Conservation (phyloP, 1,140 invertebrate genomes). For the Papilio aristodemus region DNA sequence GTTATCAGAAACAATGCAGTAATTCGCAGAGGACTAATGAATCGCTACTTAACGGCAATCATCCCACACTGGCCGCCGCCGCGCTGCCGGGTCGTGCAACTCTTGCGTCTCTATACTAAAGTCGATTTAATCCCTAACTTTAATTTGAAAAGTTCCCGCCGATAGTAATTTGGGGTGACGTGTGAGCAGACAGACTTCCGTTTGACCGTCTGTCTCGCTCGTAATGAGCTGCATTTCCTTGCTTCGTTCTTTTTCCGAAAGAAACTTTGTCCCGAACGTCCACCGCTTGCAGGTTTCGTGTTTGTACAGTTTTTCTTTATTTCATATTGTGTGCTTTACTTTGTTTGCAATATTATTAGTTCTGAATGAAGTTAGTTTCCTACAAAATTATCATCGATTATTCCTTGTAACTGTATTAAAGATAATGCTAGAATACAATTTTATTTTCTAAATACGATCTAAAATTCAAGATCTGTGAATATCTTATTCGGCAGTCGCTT, state of each 20-base stretch:
- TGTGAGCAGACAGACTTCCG: constrained; percentile 45
- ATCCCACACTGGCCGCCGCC: constrained; percentile 7
- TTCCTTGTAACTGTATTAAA: too few relatives aligned
- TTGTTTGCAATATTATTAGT: background rate
- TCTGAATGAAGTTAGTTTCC: constrained; percentile 3
- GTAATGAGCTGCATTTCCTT: constrained; percentile 50
- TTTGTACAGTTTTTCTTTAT: constrained; percentile 2
- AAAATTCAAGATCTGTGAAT: too few relatives aligned
- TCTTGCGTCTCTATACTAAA: constrained; percentile 38
- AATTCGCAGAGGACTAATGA: background rate
- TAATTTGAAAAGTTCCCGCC: constrained; percentile 56
- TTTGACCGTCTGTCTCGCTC: constrained; percentile 49
- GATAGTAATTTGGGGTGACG: constrained; percentile 56
- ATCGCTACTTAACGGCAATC: constrained; percentile 21
- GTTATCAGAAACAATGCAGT: background rate
- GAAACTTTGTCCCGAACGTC: constrained; percentile 38
- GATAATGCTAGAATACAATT: too few relatives aligned
- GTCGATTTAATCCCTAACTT: constrained; percentile 48
- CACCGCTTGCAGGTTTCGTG: constrained; percentile 14
- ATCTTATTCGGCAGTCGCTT: too few relatives aligned
- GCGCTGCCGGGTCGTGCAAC: constrained; percentile 28
- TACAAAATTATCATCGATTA: background rate
- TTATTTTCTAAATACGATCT: too few relatives aligned
- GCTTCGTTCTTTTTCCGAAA: constrained; percentile 41
- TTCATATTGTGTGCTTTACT: background rate